Base-by-base conservation (phyloP, 2,888 invertebrate species). In the Trichopria drosophilae region DNA sequence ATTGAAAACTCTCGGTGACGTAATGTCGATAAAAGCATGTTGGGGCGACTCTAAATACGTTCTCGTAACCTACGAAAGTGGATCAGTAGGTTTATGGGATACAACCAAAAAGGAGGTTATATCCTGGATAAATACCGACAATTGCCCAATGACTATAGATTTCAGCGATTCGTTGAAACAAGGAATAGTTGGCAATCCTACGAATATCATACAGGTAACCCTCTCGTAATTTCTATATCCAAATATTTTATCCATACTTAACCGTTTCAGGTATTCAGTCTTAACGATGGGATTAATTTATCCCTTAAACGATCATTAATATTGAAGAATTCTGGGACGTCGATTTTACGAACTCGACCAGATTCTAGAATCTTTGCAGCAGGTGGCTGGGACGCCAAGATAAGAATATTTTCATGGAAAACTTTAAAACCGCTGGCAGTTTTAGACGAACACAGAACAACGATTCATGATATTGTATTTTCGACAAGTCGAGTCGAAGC, bases 351-450 rank as follows among this genome's bases (percentile, higher is more conserved):
- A 61, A 79, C 88, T 57, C 80, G 89, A 19, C 75, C 78, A 0
- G 90, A 90, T 71, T 80, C 83, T 3, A 88, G 86, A 71, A 84
- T 90, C 6, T 85, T 90, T 62, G 82, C 83, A 15, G 80, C 83
- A 0, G 90, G 86, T 9, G 86, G 88, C 23, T 88, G 88, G 86
- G 90, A 91, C 67, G 85, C 87, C 2, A 81, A 84, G 54, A 77
- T 89, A 53, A 80, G 89, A 57, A 81, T 90, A 56, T 89, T 85
- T 71, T 89, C 90, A 2, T 88, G 87, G 86, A 88, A 84, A 71
- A 86, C 85, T 44, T 75, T 89, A 28, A 79, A 86, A 42, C 83
- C 84, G 3, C 75, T 90, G 51, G 89, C 84, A 2, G 87, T 88
- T 41, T 77, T 91, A 26, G 84, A 84, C 1, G 85, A 87, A 63